These are phyloP conservation scores for Dipodomys spectabilis DNA, from an alignment of 2,113 vertebrate species.

Conservation along the genomic window DNA sequence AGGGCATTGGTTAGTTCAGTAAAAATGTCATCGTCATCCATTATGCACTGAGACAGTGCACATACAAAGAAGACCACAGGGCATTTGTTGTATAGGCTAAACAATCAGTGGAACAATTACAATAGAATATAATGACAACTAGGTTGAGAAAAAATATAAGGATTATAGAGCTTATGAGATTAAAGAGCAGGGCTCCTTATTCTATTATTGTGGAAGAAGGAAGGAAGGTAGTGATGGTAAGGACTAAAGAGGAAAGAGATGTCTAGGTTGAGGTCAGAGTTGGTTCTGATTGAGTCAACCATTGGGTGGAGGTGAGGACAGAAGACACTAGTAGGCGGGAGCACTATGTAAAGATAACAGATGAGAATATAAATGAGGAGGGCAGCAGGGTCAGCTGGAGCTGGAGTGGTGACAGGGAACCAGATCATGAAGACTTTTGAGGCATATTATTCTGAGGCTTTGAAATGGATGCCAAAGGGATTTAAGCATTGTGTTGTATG, in stretches of 20 bases:
- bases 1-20: not conserved
- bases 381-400: too few relatives aligned
- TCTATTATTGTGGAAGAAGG: not conserved
- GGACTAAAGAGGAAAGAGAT: not conserved
- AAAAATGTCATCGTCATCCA: not conserved
- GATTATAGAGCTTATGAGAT: not conserved
- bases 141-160: too few relatives aligned
- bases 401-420: not conserved
- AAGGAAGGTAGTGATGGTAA: too few relatives aligned
- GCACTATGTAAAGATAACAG: not conserved
- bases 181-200: not conserved
- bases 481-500: not conserved
- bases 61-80: not conserved
- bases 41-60: not conserved
- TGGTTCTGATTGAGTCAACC: not conserved
- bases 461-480: not conserved
- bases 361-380: not conserved
- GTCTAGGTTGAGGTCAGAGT: not conserved
- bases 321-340: not conserved
- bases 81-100: not conserved
- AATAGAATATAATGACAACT: not conserved
- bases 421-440: not conserved
- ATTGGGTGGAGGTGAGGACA: not conserved
- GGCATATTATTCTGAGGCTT: not conserved
- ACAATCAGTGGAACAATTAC: not conserved